Base-by-base conservation (phyloP, 2,113 vertebrate genomes). In the Aythya baeri region DNA sequence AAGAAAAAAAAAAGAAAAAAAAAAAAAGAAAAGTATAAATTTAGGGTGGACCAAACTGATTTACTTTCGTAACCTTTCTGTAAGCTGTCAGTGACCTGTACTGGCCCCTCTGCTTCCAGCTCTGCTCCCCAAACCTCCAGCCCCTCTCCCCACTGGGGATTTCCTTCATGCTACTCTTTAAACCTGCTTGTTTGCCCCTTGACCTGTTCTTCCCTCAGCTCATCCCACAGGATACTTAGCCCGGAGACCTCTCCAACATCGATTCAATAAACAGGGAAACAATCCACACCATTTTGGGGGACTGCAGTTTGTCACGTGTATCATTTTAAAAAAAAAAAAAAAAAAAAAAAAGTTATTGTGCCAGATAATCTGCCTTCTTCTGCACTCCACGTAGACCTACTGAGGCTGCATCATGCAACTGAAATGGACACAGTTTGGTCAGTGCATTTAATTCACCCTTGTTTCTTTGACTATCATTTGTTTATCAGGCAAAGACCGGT, bases 391-490 rank as follows among this genome's bases (percentile, higher is more conserved):
- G 74, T n/a, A 94, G 82, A 73, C 89, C 75, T 93, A 91, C 66
- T 65, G 83, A 93, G 71, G 32, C 41, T 74, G 67, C 83, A 70
- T 72, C 71, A 17, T 55, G 55, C 70, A 91, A 96, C 89, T 52
- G 58, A 88, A 90, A 88, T 3, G 14, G 44, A 50, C 3, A 43
- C 34, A 27, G 32, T 85, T 83, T 83, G 91, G 93, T 89, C 72
- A 85, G 20, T 78, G 21, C 80, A 22, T 93, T 92, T 73, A 90
- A 84, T 85, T 91, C 70, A 83, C 44, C 62, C 87, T 90, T 58
- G 20, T 84, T 94, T 93, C 91, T 96, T 96, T 92, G 79, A 81
- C 94, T 87, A 77, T 89, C 94, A 86, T 93, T 92, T 96, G 92
- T 96, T 97, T 97, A 95, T 93, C 55, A 78, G 59, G 76, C 61